phyloP scores from a whole-genome alignment of 2,797 vertebrate species.

The Nannoperca australis region DNA sequence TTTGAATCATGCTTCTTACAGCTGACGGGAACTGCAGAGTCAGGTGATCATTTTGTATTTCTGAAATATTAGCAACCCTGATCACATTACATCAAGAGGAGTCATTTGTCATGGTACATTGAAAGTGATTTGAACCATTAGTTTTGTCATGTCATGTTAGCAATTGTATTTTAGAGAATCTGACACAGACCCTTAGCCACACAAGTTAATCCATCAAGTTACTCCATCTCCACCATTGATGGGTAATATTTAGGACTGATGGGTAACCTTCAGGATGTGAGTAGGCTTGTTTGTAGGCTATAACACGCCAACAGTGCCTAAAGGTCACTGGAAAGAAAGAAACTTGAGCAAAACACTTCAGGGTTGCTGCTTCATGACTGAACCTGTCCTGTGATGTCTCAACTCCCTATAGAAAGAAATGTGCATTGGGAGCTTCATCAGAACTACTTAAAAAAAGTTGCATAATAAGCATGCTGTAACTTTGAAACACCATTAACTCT shows the following conservation, averaged over 20 bases:
- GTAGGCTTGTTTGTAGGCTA: background rate
- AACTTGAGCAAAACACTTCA: constrained; percentile 9
- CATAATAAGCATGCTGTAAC: background rate
- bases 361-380: constrained; percentile 29
- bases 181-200: background rate
- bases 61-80: no score
- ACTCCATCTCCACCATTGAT: background rate
- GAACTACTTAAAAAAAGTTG: background rate
- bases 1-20: background rate
- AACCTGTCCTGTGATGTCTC: constrained; percentile 13
- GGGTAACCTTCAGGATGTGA: constrained; percentile 2
- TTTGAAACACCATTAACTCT: background rate
- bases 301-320: background rate
- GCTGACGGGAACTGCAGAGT: background rate
- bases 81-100: background rate
- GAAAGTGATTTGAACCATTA: background rate
- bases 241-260: background rate
- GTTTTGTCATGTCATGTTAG: no score
- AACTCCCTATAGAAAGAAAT: background rate
- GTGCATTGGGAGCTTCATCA: background rate
- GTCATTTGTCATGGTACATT: background rate
- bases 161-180: background rate
- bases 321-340: background rate
- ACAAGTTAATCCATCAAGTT: background rate
- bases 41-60: no score